Base-by-base conservation (phyloP, 2,113 vertebrate genomes). In the Poeciliopsis retropinna region DNA sequence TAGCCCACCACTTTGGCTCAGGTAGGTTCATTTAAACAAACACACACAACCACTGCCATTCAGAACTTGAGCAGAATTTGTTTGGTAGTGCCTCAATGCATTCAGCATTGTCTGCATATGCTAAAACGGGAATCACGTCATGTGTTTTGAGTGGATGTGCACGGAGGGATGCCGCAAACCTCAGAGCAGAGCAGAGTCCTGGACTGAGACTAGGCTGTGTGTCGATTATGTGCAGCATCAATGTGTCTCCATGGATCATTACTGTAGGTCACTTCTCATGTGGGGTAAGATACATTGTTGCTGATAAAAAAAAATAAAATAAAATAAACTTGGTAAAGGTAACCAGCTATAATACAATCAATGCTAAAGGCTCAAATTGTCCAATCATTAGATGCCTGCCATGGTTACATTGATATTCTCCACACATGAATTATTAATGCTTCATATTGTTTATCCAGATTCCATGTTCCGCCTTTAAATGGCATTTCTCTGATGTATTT, bases 11-110 rank as follows among this genome's bases (percentile, higher is more conserved):
- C 72, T 72, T 82, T 72, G 76, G 66, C 76, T 84, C 80, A 94
- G 94, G 93, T 95, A 94, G 87, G 94, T 92, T 65, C 67, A 80
- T 47, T 34, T 76, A 64, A 51, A 77, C 67, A 31, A 34, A 66
- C 39, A 37, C 28, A 68, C 41, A 63, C 37, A 76, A 29, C 64
- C 67, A 75, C 54, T 77, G 83, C 72, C 81, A 87, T 64, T 17
- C 30, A 47, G 71, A 31, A 17, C 44, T 47, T 47, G 14, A 47
- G 44, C 44, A 19, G 7, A 31, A 31, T 63, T 32, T 22, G 19
- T 28, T 27, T 29, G 29, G 60, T 5, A 13, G 15, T 17, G 7
- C 5, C 63, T 64, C 31, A 12, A 17, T 19, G 30, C 12, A 31
- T 31, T 6, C 31, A 47, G n/a, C 28, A 51, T 39, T 44, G 22